Percentiles rank a stretch among this genome's conserved stretches.
Conservation (phyloP, 2,113 vertebrate species). For the Proterorhinus semilunaris region DNA sequence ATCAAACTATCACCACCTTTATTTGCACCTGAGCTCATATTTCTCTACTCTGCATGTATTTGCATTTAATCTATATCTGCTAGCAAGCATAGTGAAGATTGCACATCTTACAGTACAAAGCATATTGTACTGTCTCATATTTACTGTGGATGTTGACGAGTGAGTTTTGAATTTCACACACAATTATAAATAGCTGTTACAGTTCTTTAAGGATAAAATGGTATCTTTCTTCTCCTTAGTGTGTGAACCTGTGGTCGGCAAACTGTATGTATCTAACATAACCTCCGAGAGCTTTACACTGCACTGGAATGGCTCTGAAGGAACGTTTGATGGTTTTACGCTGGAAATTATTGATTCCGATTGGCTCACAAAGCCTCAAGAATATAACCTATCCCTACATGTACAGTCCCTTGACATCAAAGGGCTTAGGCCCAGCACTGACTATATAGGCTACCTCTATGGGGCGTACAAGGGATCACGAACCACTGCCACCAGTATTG, state of each 20-base stretch:
- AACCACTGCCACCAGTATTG: slow-evolving; percentile 82
- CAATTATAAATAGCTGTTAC: background rate
- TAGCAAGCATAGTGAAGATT: background rate
- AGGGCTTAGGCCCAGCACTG: slow-evolving; percentile 87
- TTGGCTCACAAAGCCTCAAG: slow-evolving; percentile 85
- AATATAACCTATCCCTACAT: slow-evolving; percentile 83
- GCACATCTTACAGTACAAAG: background rate
- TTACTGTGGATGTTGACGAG: background rate
- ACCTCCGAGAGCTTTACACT: slow-evolving; percentile 89
- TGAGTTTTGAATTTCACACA: background rate
- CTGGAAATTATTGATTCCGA: slow-evolving; percentile 96
- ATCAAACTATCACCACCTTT: background rate
- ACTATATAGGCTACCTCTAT: slow-evolving; percentile 93
- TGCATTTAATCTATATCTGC: background rate
- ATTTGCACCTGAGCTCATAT: background rate
- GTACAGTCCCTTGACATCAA: slow-evolving; percentile 80
- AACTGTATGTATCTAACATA: slow-evolving; percentile 82
- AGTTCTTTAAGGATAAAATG: slow-evolving; percentile 26
- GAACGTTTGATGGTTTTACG: slow-evolving; percentile 84
- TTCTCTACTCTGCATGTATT: slow-evolving; percentile 4
- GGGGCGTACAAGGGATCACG: slow-evolving; percentile 80
- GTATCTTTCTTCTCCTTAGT: slow-evolving; percentile 82
- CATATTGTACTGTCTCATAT: slow-evolving; percentile 3
- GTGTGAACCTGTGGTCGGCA: slow-evolving; percentile 80
- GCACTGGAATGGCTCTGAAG: slow-evolving; percentile 82